phyloP scores from a whole-genome alignment of 2,888 invertebrate genomes.

The Campopleginae sp. region DNA sequence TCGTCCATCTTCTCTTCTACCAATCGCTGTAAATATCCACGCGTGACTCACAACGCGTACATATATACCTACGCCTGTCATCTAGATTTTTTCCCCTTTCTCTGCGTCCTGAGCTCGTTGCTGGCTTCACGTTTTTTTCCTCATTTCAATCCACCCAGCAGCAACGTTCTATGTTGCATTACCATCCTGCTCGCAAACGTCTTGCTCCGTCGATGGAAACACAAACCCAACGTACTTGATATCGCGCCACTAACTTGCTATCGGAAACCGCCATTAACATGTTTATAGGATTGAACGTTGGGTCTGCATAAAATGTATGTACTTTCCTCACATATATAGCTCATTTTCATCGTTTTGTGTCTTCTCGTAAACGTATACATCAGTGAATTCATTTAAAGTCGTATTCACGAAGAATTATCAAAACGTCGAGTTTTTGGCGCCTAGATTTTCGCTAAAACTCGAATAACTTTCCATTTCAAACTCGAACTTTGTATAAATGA shows the following conservation, averaged over 20 bases:
- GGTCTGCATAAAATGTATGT: slow-evolving; percentile 69
- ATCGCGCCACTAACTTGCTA: slow-evolving; percentile 78
- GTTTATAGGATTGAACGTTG: slow-evolving; percentile 77
- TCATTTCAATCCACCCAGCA: background rate
- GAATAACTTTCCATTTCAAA: background rate
- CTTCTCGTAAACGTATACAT: slow-evolving; percentile 47
- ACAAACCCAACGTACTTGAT: slow-evolving; percentile 55
- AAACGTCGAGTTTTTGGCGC: slow-evolving; percentile 19
- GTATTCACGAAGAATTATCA: slow-evolving; percentile 78
- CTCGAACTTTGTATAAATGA: background rate
- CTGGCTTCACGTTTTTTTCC: background rate
- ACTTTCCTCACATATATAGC: background rate
- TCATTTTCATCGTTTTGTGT: slow-evolving; percentile 32
- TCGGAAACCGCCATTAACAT: slow-evolving; percentile 80
- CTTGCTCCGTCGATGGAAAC: slow-evolving; percentile 37
- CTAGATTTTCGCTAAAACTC: background rate
- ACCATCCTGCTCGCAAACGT: slow-evolving; percentile 27
- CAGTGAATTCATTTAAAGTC: slow-evolving; percentile 43
- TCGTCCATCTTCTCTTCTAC: background rate
- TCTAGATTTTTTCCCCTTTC: background rate
- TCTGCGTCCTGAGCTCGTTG: background rate
- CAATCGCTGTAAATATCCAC: background rate
- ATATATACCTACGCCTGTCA: background rate
- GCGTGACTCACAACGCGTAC: background rate
- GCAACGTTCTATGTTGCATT: slow-evolving; percentile 2